Percentiles rank a stretch among this genome's conserved stretches.
phyloP scores from a whole-genome alignment of 2,888 invertebrate genomes.

The Allolobophora icterica region DNA sequence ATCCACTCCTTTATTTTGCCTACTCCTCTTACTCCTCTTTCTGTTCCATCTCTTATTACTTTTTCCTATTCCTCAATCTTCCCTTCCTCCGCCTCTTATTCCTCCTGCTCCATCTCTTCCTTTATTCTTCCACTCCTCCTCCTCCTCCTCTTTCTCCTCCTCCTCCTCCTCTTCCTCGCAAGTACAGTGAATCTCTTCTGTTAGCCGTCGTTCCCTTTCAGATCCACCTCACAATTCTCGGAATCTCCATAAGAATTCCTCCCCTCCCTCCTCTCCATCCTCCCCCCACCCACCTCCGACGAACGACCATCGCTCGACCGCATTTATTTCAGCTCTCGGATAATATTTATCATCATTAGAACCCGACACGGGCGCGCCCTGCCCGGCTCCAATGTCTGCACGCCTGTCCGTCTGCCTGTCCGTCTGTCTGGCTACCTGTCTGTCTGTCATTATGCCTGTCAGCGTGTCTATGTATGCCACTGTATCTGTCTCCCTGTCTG shows the following conservation, averaged over 20 bases:
- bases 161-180: slow-evolving; percentile 12
- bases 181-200: slow-evolving; percentile 11
- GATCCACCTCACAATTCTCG: slow-evolving; percentile 12
- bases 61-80: not conserved
- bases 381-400: not conserved
- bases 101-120: not conserved
- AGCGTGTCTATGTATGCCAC: too few relatives aligned
- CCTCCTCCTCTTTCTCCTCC: not conserved
- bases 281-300: not conserved
- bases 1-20: not conserved
- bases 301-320: slow-evolving; percentile 17
- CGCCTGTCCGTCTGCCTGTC: not conserved
- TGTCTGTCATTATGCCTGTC: not conserved
- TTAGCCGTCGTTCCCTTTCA: slow-evolving; percentile 11
- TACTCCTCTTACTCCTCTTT: not conserved
- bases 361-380: slow-evolving; percentile 12
- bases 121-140: not conserved
- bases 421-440: not conserved
- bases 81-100: not conserved
- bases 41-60: not conserved
- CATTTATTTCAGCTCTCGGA: slow-evolving; percentile 12
- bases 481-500: not conserved
- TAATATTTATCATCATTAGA: slow-evolving; percentile 17
- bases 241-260: slow-evolving; percentile 18
- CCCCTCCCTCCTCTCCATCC: not conserved